Conservation (phyloP, 2,113 vertebrate genomes). For the Lepus europaeus region DNA sequence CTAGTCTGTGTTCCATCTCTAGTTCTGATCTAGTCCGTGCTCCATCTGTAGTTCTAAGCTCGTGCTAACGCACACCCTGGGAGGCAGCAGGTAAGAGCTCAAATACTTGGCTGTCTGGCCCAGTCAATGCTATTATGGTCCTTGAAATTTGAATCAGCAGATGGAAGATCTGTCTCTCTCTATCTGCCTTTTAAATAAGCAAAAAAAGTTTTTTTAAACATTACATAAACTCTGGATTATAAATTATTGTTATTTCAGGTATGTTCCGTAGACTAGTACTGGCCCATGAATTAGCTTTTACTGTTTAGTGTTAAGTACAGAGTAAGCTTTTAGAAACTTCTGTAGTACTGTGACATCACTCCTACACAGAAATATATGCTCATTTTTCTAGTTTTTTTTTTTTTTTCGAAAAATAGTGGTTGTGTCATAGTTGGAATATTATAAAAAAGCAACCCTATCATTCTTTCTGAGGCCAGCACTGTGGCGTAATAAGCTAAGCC, state of each 20-base stretch:
- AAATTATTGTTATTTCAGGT: not conserved
- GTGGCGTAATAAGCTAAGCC: too few relatives aligned
- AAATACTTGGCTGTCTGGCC: too few relatives aligned
- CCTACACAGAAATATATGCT: not conserved
- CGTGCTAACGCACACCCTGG: too few relatives aligned
- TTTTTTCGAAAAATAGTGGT: not conserved
- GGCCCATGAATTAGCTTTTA: not conserved
- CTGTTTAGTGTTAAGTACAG: not conserved
- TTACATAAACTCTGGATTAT: constrained; percentile 10
- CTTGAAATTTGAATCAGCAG: too few relatives aligned
- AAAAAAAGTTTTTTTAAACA: not conserved
- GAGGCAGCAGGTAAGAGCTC: too few relatives aligned
- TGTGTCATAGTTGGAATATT: not conserved
- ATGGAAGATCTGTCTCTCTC: too few relatives aligned
- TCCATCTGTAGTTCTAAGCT: too few relatives aligned
- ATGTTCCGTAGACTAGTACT: not conserved
- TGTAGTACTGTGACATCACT: not conserved
- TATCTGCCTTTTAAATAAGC: not conserved
- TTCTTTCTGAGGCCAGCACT: not conserved
- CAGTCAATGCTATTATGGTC: too few relatives aligned
- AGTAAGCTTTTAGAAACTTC: constrained; percentile 51
- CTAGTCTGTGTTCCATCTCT: too few relatives aligned
- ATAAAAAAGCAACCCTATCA: not conserved
- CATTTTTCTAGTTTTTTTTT: constrained; percentile 45
- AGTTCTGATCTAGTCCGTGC: too few relatives aligned